These are phyloP conservation scores for Aphidoletes aphidimyza DNA, from an alignment of 2,888 invertebrate genomes.

Conservation along the genomic window DNA sequence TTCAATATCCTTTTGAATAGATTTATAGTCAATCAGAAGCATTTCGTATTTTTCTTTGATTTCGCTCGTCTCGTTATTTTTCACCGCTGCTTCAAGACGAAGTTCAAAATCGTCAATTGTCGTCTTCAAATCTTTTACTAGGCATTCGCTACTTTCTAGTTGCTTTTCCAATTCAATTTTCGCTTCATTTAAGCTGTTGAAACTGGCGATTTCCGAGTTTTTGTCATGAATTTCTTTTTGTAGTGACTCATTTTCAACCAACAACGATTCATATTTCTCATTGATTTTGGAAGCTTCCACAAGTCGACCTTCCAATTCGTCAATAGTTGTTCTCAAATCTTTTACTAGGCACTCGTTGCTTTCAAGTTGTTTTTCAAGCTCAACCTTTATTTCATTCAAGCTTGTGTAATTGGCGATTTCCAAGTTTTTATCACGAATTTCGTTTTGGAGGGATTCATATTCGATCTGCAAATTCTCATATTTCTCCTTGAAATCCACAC, in stretches of 20 bases:
- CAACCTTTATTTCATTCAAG: too few species aligned
- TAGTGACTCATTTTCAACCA: not conserved
- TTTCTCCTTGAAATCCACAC: not conserved
- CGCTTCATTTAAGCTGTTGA: too few species aligned
- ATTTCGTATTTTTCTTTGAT: conserved; percentile 54
- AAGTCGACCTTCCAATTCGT: not conserved
- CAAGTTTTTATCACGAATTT: not conserved
- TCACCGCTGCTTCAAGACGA: not conserved
- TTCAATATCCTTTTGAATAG: conserved; percentile 18
- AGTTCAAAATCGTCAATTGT: not conserved
- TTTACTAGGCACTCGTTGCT: conserved; percentile 55
- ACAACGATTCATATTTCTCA: conserved; percentile 52
- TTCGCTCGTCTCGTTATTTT: not conserved
- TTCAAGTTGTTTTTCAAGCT: not conserved
- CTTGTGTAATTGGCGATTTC: too few species aligned
- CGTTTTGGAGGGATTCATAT: not conserved
- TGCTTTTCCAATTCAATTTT: too few species aligned
- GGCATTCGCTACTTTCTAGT: conserved; percentile 35
- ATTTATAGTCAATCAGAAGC: conserved; percentile 1
- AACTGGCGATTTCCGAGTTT: conserved; percentile 58
- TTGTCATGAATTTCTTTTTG: conserved; percentile 26
- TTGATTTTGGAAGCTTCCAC: not conserved
- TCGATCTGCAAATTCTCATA: not conserved
- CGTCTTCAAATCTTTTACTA: conserved; percentile 68
- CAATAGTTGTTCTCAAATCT: not conserved